Evolutionary conservation across 92 coral and sea anemone genomes (phyloP), one percentile per base, ranked within the genome.

Genomic region (Blastomussa wellsi): DNA sequence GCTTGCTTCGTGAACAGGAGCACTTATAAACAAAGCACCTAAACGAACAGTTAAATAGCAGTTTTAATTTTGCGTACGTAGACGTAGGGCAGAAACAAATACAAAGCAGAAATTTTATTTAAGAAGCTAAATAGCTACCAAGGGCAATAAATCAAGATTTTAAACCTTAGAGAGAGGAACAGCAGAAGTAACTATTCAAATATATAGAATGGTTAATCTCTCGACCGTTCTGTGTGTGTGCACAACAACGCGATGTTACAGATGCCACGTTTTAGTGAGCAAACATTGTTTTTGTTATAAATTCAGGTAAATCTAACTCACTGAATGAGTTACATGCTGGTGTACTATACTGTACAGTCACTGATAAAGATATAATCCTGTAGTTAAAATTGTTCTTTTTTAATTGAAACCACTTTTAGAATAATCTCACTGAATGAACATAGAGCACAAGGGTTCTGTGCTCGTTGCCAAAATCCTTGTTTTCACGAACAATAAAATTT

Each of bases 101-200:
- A 32, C 15, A 49, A 76, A 13, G 60, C 64, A 72, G 53, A 76
- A 76, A 4, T 76, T 51, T 76, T 76, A 76, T 76, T 76, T 76
- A 76, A 76, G 80, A 70, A 22, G 48, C 75, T 37, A 19, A 70
- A 70, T 37, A 70, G 5, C n/a, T 37, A 37, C 1, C 4, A 36
- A 38, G 75, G 75, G 75, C 75, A 17, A 38, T 20, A 17, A 70
- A 37, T 17, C 44, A 17, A 70, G 44, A 37, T 65, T 0, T 8
- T 36, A 28, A 28, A 32, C 70, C 70, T 28, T 10, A 1, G 39
- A 68, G 41, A 68, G 17, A 36, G 28, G 44, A 33, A 19, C 22
- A 70, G 26, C 37, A 19, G 6, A 2, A 14, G 14, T 62, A 28
- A 26, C 10, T n/a, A 7, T 65, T 9, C 0, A 14, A 26, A 26